A percentile compares a stretch with the other conserved stretches of the same genome.
phyloP scores from a whole-genome alignment of 2,888 invertebrate genomes.

The Shargacucullia verbasci region DNA sequence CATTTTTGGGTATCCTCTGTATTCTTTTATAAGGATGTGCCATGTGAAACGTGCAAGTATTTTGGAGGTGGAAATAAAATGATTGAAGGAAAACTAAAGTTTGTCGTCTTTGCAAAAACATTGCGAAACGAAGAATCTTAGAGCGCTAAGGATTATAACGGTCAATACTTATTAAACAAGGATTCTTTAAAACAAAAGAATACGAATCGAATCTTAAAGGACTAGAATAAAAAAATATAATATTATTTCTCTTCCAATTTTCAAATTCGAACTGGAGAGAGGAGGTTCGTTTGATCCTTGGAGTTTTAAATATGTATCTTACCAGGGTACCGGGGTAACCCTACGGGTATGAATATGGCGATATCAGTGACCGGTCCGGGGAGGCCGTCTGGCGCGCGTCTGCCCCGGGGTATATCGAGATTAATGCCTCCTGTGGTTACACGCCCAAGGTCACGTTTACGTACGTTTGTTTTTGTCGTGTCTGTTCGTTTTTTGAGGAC shows the following conservation, averaged over 20 bases:
- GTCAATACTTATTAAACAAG: too few relatives aligned
- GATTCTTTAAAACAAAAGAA: too few relatives aligned
- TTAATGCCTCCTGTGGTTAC: constrained; percentile 62
- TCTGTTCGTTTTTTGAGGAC: constrained; percentile 35
- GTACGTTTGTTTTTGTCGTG: constrained; percentile 57
- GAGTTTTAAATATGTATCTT: constrained; percentile 42
- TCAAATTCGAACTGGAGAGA: constrained; percentile 13
- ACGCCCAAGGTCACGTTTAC: constrained; percentile 56
- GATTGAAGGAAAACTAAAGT: too few relatives aligned
- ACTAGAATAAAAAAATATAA: too few relatives aligned
- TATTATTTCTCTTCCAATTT: constrained; percentile 7
- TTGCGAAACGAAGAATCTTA: too few relatives aligned
- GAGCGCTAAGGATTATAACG: too few relatives aligned
- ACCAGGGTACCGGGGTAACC: constrained; percentile 37
- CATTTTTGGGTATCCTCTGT: constrained; percentile 5
- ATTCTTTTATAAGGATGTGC: constrained; percentile 25
- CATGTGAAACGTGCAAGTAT: not conserved
- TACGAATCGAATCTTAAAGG: too few relatives aligned
- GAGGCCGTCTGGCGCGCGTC: constrained; percentile 60
- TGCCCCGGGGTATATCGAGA: constrained; percentile 54
- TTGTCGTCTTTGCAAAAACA: too few relatives aligned
- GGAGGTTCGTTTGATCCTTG: not conserved
- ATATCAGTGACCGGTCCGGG: constrained; percentile 60
- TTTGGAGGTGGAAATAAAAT: too few relatives aligned
- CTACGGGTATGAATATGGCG: constrained; percentile 57